Evolutionary conservation across 2,888 invertebrate genomes (phyloP).

Genomic region (Pomacea canaliculata): DNA sequence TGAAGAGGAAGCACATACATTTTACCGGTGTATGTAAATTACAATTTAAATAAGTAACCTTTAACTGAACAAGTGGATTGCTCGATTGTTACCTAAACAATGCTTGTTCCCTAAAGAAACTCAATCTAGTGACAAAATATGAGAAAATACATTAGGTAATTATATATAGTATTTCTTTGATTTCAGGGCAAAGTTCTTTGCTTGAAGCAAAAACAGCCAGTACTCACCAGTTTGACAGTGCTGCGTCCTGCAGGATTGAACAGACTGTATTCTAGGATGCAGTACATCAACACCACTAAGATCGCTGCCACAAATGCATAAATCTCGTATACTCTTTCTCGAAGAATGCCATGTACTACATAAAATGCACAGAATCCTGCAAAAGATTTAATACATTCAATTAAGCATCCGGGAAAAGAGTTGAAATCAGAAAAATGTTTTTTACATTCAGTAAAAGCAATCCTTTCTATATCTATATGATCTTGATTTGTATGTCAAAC

Average conservation of each 20-base stretch:
- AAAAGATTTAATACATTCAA: constrained; percentile 8
- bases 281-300: constrained; percentile 58
- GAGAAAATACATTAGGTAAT: too few species aligned
- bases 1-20: neutral
- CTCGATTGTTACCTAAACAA: too few species aligned
- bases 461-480: too few species aligned
- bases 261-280: constrained; percentile 57
- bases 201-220: too few species aligned
- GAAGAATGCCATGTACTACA: constrained; percentile 60
- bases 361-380: constrained; percentile 63
- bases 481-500: too few species aligned
- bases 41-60: neutral
- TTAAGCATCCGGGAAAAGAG: neutral
- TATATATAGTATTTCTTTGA: too few species aligned
- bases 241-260: constrained; percentile 44
- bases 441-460: neutral
- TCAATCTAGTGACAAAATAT: too few species aligned
- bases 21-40: neutral
- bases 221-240: constrained; percentile 59
- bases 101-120: too few species aligned
- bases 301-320: constrained; percentile 62
- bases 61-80: too few species aligned
- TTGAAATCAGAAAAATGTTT: neutral
- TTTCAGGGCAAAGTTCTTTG: too few species aligned
- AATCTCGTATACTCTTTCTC: constrained; percentile 61